Base-by-base conservation (phyloP, 2,113 vertebrate genomes). In the Hyperopisus bebe region DNA sequence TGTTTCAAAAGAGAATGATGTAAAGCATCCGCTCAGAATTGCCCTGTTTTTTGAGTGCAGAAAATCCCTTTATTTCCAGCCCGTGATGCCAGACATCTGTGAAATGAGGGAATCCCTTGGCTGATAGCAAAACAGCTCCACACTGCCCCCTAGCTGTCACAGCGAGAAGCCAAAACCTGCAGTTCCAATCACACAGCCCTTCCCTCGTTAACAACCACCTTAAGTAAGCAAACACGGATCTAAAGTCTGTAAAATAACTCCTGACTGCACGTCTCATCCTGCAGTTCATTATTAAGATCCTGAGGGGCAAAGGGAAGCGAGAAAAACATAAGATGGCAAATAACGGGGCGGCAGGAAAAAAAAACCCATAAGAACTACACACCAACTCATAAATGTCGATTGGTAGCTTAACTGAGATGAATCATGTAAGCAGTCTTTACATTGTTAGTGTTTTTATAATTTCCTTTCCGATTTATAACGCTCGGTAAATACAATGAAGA, bases 131-230 rank as follows among this genome's bases (percentile, higher is more conserved):
- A 50, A 55, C 74, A 21, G 70, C 48, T 88, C 50, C 35, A 70
- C 86, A 83, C 90, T 88, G 88, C 77, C 91, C 90, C 90, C 91
- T 90, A 80, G 70, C 92, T 89, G 88, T 90, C 46, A 53, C 88
- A 62, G 13, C 39, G 50, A 39, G 84, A 86, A 66, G 44, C 89
- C 83, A 50, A 50, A 10, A 55, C 66, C 27, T n/a, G 53, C 51
- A 27, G 58, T 42, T 50, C 46, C 77, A 10, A 83, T 9, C 21
- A 47, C 42, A 83, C 21, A 17, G 66, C 9, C 11, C 3, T 35
- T 74, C 31, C 21, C 19, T 66, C 44, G 15, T 48, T 74, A 74
- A 35, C 66, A 13, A 31, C 66, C n/a, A 39, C 70, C 11, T 11
- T 77, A 42, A 39, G 74, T 80, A 80, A 17, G 70, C 70, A 35